Conservation (phyloP, 2,113 vertebrate genomes). For the Apeltes quadracus region DNA sequence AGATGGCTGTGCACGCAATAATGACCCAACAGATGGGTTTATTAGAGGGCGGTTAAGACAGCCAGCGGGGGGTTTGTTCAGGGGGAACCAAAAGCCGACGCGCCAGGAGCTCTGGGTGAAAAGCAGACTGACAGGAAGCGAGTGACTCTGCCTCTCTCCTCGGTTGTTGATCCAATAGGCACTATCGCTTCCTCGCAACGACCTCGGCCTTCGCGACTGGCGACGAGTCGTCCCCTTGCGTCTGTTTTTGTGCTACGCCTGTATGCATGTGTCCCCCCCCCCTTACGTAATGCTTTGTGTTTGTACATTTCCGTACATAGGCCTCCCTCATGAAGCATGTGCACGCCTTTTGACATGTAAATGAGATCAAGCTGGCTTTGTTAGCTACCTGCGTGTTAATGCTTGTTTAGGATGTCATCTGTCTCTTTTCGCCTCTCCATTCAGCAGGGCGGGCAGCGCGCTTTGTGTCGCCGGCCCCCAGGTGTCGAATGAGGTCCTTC, state of each 20-base stretch:
- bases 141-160: conserved; percentile 45
- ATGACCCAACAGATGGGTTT: conserved; percentile 85
- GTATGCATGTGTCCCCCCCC: conserved; percentile 54
- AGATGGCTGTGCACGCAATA: conserved; percentile 75
- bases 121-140: conserved; percentile 61
- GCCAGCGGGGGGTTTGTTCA: conserved; percentile 76
- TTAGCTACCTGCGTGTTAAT: conserved; percentile 72
- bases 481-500: conserved; percentile 70
- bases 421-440: conserved; percentile 66
- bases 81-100: conserved; percentile 60
- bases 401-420: conserved; percentile 77
- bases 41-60: conserved; percentile 78
- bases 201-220: conserved; percentile 5
- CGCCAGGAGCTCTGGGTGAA: conserved; percentile 63
- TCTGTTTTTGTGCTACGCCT: conserved; percentile 45
- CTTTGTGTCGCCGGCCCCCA: conserved; percentile 68
- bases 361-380: conserved; percentile 64
- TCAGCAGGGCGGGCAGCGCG: conserved; percentile 47
- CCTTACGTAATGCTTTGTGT: conserved; percentile 48
- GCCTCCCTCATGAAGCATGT: conserved; percentile 45
- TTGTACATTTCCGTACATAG: conserved; percentile 59
- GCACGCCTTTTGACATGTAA: conserved; percentile 70
- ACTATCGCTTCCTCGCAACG: conserved; percentile 30
- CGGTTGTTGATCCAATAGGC: conserved; percentile 51
- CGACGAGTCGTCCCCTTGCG: background rate